Evolutionary conservation across 2,888 invertebrate genomes (phyloP).

Genomic region (Andricus quercusramuli): DNA sequence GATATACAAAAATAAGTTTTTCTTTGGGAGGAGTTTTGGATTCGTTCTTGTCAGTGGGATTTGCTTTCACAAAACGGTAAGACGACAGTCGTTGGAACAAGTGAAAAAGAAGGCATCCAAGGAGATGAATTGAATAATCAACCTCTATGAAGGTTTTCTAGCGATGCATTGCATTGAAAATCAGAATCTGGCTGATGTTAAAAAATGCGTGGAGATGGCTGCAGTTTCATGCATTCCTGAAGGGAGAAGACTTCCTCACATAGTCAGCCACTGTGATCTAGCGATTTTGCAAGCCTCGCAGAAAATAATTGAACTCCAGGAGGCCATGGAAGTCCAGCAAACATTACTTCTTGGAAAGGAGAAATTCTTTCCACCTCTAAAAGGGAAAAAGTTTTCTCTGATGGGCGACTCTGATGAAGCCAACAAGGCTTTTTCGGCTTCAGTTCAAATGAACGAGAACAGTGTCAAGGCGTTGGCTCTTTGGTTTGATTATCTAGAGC

Average conservation of each 20-base stretch:
- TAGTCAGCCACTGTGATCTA: slow-evolving; percentile 96
- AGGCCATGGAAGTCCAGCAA: slow-evolving; percentile 91
- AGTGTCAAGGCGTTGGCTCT: no score
- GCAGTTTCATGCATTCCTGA: slow-evolving; percentile 95
- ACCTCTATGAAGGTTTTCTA: slow-evolving; percentile 95
- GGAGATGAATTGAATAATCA: slow-evolving; percentile 87
- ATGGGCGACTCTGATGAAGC: slow-evolving; percentile 95
- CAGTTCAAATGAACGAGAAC: slow-evolving; percentile 95
- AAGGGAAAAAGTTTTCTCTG: slow-evolving; percentile 92
- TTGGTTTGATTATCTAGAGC: no score
- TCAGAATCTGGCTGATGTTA: slow-evolving; percentile 86
- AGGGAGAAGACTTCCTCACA: slow-evolving; percentile 95
- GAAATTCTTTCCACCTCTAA: slow-evolving; percentile 93
- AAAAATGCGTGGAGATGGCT: slow-evolving; percentile 92
- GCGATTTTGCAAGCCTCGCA: slow-evolving; percentile 97
- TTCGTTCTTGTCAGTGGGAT: slow-evolving; percentile 98
- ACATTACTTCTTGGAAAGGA: slow-evolving; percentile 84
- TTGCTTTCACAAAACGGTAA: slow-evolving; percentile 93
- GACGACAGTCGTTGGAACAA: no score
- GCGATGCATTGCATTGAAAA: slow-evolving; percentile 93
- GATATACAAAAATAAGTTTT: slow-evolving; percentile 88
- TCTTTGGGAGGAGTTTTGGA: slow-evolving; percentile 93
- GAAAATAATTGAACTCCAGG: slow-evolving; percentile 94
- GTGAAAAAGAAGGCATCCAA: no score
- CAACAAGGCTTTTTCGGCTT: slow-evolving; percentile 96